Conservation (phyloP, 1,140 invertebrate species). For the Xylocopa sonorina region DNA sequence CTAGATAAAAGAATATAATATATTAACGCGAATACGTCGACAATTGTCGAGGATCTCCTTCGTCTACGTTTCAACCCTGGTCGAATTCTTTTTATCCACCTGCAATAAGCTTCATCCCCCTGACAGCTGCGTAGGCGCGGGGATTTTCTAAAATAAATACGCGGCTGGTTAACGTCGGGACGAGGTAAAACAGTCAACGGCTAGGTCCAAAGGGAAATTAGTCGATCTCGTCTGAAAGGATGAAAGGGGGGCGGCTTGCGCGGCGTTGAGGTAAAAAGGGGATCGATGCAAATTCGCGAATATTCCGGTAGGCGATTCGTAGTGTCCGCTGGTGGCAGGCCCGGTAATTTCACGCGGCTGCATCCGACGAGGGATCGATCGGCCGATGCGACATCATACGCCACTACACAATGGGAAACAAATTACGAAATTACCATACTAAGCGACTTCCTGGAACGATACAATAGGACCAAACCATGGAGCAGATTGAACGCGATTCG, state of each 20-base stretch:
- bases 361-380: constrained; percentile 69
- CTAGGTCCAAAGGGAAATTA: constrained; percentile 15
- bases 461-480: constrained; percentile 62
- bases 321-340: constrained; percentile 54
- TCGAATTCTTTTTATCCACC: background rate
- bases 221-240: constrained; percentile 15
- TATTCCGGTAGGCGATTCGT: constrained; percentile 53
- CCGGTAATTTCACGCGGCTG: constrained; percentile 68
- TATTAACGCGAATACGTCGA: too few relatives aligned
- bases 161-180: background rate
- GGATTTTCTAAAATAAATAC: background rate
- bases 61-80: background rate
- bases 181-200: too few relatives aligned
- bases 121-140: background rate
- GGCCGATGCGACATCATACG: constrained; percentile 68
- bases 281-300: constrained; percentile 56
- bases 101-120: background rate
- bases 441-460: constrained; percentile 68
- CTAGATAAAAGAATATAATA: too few relatives aligned
- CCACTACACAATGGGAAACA: constrained; percentile 72
- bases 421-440: constrained; percentile 76
- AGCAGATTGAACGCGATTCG: constrained; percentile 50
- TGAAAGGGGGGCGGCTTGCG: background rate
- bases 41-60: background rate
- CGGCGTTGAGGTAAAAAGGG: constrained; percentile 32